Evolutionary conservation across 2,888 invertebrate species (phyloP), one percentile per base, ranked within the genome.

Genomic region (Cephus nigrinus): DNA sequence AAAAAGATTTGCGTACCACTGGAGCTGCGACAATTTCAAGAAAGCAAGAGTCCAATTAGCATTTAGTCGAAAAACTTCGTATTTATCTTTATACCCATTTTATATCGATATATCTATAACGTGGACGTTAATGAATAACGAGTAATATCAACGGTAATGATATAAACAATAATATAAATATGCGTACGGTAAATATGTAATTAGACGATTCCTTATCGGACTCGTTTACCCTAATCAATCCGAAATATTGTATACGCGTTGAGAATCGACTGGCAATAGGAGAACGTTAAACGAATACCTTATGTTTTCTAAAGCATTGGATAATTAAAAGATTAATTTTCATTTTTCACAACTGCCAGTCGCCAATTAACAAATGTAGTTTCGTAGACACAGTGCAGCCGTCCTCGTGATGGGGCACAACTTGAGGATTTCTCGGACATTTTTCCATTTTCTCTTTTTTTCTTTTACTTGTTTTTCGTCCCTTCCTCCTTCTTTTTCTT

Each of bases 71-170:
- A 81, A 40, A 40, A 4, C 76, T 80, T 86, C 86, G 81, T 86
- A 84, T 84, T 85, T 86, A 86, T 84, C 82, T 78, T 81, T 80
- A 82, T 83, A 85, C 80, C 76, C 79, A 73, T 73, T 40, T 82
- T 79, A 78, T 86, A 85, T 79, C 74, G 81, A 75, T 72, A 72
- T 36, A 77, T 15, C 72, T 34, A 75, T 81, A 81, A 80, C 79
- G 76, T 31, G 74, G 79, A 82, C 80, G 76, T 78, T 84, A 79
- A 79, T 78, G 76, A 82, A 68, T 84, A 81, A 82, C 83, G 83
- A 82, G 75, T 79, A 80, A 84, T 82, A 83, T 69, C 68, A 81
- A 76, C 79, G 78, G 78, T 80, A 85, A 75, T 79, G 79, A 82
- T 82, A 82, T 79, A 79, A 84, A 80, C 31, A 73, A 76, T 77